Percentiles rank a stretch among this genome's conserved stretches.
Conservation (phyloP, 2,113 vertebrate species). For the Prietella phreatophila region DNA sequence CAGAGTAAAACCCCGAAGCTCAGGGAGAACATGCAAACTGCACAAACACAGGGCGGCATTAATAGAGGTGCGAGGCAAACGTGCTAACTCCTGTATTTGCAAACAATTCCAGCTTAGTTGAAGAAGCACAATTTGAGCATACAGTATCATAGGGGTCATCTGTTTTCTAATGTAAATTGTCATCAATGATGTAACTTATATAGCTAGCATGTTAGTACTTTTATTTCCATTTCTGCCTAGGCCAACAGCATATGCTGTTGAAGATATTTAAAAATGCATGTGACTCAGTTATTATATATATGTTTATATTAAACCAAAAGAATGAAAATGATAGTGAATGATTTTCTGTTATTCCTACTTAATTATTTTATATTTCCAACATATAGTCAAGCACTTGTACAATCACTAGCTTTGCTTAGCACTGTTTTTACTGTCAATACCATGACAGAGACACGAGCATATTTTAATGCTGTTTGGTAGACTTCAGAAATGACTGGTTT, state of each 20-base stretch:
- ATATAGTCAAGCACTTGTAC: not conserved
- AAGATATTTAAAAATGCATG: not conserved
- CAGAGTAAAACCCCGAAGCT: too few species aligned
- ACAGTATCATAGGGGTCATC: not conserved
- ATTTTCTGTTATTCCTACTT: not conserved
- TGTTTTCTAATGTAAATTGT: not conserved
- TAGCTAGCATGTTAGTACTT: not conserved
- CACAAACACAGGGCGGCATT: too few species aligned
- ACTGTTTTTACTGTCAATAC: not conserved
- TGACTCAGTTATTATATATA: not conserved
- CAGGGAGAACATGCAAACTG: too few species aligned
- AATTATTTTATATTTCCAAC: not conserved
- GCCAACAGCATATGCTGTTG: not conserved
- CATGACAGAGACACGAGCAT: not conserved
- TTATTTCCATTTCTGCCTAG: not conserved
- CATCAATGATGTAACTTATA: not conserved
- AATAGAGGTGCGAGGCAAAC: too few species aligned
- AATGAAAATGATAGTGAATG: not conserved
- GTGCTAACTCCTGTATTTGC: not conserved
- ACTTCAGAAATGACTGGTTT: not conserved
- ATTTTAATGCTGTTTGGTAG: not conserved
- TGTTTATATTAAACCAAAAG: not conserved
- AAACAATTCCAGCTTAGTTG: not conserved
- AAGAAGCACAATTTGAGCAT: not conserved
- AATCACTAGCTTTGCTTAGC: not conserved